Percentiles rank a stretch among this genome's conserved stretches.
phyloP scores from a whole-genome alignment of 30 jellyfish, hydroid and myxozoan species.

The Chrysaora quinquecirrha region DNA sequence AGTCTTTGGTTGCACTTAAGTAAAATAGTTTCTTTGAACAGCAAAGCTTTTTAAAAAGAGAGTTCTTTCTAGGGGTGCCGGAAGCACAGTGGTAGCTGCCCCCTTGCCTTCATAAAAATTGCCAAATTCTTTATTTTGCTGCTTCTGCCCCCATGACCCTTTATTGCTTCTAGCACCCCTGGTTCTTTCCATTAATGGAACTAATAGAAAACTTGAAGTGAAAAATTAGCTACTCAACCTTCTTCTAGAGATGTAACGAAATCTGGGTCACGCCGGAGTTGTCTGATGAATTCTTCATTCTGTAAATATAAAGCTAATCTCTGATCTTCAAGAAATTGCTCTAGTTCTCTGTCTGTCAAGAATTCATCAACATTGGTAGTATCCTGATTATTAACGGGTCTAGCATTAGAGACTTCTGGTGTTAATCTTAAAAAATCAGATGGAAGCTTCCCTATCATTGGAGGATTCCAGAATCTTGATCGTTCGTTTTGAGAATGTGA shows the following conservation, averaged over 20 bases:
- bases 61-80: too few species aligned
- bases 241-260: conserved; percentile 92
- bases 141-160: too few species aligned
- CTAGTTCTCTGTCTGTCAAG: conserved; percentile 80
- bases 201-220: too few species aligned
- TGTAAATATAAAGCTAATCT: conserved; percentile 93
- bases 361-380: conserved; percentile 46
- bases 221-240: too few species aligned
- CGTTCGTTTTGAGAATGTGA: neutral
- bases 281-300: conserved; percentile 93
- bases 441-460: conserved; percentile 81
- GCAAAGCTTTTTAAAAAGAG: too few species aligned
- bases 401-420: neutral
- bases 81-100: too few species aligned
- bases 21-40: too few species aligned
- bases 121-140: too few species aligned
- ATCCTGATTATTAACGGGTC: neutral
- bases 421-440: conserved; percentile 73
- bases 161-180: too few species aligned
- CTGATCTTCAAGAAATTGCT: conserved; percentile 92
- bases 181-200: too few species aligned
- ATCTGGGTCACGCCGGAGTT: conserved; percentile 90
- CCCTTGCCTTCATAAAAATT: too few species aligned
- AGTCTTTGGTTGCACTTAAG: too few species aligned
- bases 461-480: conserved; percentile 75